These are phyloP conservation scores for Zapornia atra DNA, from an alignment of 2,113 vertebrate genomes.

Conservation along the genomic window DNA sequence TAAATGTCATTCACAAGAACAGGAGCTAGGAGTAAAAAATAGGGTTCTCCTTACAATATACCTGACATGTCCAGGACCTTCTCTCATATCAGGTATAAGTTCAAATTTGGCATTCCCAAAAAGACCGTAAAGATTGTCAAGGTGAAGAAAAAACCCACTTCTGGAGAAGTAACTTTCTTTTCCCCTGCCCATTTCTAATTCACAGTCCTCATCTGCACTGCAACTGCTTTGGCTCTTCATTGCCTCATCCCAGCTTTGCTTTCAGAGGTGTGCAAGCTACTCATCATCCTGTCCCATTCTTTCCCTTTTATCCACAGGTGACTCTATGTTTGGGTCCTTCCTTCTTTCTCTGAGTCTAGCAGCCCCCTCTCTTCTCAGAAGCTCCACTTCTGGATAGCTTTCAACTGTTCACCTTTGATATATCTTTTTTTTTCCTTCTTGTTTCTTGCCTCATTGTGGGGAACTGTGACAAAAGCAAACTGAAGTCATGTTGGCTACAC, in stretches of 20 bases:
- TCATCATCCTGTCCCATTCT: not conserved
- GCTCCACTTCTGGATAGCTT: not conserved
- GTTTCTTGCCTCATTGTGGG: not conserved
- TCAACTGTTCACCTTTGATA: not conserved
- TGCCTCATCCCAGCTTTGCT: not conserved
- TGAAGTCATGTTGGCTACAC: not conserved
- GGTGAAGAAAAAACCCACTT: not conserved
- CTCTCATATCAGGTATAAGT: not conserved
- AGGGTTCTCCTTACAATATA: not conserved
- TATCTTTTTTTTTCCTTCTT: not conserved
- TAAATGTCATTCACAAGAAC: not conserved
- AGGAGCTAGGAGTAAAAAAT: not conserved
- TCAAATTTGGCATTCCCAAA: not conserved
- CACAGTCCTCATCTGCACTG: not conserved
- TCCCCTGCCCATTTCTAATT: fast-evolving
- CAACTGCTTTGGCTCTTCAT: not conserved
- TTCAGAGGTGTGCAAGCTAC: not conserved
- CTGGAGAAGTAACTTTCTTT: not conserved
- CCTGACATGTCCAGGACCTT: not conserved
- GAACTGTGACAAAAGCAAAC: not conserved
- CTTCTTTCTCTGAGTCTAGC: not conserved
- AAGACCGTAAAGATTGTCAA: not conserved
- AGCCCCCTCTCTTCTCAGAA: not conserved
- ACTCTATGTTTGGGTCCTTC: not conserved
- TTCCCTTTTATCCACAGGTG: not conserved